Evolutionary conservation across 2,888 invertebrate species (phyloP), one percentile per base, ranked within the genome.

Genomic region (Sarcophaga rosellei): DNA sequence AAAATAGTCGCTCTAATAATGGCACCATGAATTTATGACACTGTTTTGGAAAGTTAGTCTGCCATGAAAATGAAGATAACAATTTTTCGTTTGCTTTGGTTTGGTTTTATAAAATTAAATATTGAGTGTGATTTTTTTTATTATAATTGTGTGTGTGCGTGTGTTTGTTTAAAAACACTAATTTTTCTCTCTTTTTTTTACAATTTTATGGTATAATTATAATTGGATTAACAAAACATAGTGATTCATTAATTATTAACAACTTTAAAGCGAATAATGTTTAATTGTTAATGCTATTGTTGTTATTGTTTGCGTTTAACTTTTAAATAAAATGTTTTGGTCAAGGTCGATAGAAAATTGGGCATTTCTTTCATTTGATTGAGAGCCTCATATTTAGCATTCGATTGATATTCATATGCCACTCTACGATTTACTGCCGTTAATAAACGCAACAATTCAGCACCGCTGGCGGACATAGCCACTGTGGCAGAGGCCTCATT

Each of bases 311-410:
- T 89, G 53, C 81, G 88, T 84, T 92, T 93, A 15, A 91, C 91
- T 72, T 90, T 91, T 82, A 95, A 94, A 89, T 94, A 93, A 70
- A 95, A 93, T 23, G 94, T 92, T 90, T 95, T 94, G 5, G 96
- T 96, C 65, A 96, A 93, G 91, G 95, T 96, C 45, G 95, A 95
- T 35, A 95, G 94, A 83, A 96, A 94, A 82, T 95, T 95, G 82
- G 96, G 96, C 93, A 96, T 95, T 92, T 96, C 96, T 91, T 96
- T 96, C 92, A 95, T 95, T 88, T 94, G 93, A 89, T 95, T 93
- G 70, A 93, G 92, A 3, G 91, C 89, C 77, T 93, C 90, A 83
- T 93, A 91, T 57, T 92, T 92, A 4, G 94, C 93, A 87, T 92
- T 92, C 21, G 96, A 96, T 89, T 95, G 94, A 90, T 95, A 96